These are phyloP conservation scores for Drosophila repletoides DNA, from an alignment of 1,140 invertebrate species.

Conservation along the genomic window DNA sequence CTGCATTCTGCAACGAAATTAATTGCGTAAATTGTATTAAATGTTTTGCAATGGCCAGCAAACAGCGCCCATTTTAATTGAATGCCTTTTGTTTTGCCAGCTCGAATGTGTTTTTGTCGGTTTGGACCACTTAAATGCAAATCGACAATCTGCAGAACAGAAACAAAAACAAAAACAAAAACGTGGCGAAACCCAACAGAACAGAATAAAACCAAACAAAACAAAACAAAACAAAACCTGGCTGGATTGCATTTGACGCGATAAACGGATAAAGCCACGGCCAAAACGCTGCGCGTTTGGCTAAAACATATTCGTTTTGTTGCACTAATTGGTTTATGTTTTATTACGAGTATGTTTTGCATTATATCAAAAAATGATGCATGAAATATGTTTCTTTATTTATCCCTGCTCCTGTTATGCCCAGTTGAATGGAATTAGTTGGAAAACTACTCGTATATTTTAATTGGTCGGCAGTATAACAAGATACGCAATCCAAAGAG, in stretches of 20 bases:
- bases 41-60: conserved; percentile 57
- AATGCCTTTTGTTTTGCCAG: conserved; percentile 71
- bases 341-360: conserved; percentile 39
- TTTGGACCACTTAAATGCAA: conserved; percentile 42
- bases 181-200: conserved; percentile 7
- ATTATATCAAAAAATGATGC: conserved; percentile 46
- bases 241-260: conserved; percentile 39
- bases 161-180: conserved; percentile 12
- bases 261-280: conserved; percentile 57
- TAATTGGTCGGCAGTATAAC: conserved; percentile 1
- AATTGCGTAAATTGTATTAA: conserved; percentile 78
- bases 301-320: conserved; percentile 23
- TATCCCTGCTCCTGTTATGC: neutral
- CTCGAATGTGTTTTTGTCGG: conserved; percentile 45
- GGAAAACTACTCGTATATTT: neutral
- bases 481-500: conserved; percentile 7
- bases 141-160: conserved; percentile 9
- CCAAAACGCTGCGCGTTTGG: conserved; percentile 8
- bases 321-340: conserved; percentile 63
- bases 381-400: neutral
- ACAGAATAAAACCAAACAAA: conserved; percentile 5
- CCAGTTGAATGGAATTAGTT: neutral
- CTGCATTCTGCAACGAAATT: conserved; percentile 61
- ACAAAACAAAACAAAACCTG: neutral
- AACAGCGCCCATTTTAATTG: conserved; percentile 73